Percentiles rank a stretch among this genome's conserved stretches.
phyloP scores from a whole-genome alignment of 2,113 vertebrate genomes.

The Oryzias javanicus region DNA sequence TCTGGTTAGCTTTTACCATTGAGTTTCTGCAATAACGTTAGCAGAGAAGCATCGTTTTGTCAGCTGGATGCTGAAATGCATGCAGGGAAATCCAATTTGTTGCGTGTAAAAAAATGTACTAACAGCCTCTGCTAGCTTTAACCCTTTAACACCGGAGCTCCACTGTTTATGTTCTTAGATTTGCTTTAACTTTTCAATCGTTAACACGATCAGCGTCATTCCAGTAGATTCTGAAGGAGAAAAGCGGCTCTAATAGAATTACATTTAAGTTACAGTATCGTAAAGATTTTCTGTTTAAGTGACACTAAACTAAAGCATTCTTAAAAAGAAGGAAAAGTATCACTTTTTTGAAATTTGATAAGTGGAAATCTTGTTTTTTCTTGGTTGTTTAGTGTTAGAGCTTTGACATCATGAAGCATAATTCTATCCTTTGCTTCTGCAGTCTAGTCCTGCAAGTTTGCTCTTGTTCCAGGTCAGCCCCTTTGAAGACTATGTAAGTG shows the following conservation, averaged over 20 bases:
- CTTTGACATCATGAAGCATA: slow-evolving; percentile 39
- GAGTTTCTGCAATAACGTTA: slow-evolving; percentile 6
- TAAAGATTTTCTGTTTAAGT: slow-evolving; percentile 63
- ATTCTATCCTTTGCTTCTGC: slow-evolving; percentile 41
- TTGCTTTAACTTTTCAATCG: too few relatives aligned
- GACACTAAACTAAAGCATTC: slow-evolving; percentile 39
- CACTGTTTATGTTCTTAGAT: too few relatives aligned
- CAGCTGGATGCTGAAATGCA: slow-evolving; percentile 7
- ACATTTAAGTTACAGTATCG: too few relatives aligned
- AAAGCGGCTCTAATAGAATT: too few relatives aligned
- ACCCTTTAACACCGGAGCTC: too few relatives aligned
- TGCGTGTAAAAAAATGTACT: neutral
- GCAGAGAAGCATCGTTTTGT: slow-evolving; percentile 24
- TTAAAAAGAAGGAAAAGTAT: slow-evolving; percentile 11
- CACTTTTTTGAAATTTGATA: too few relatives aligned
- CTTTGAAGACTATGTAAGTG: slow-evolving; percentile 59
- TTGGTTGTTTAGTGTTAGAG: neutral
- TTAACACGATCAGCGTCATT: too few relatives aligned
- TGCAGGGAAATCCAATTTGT: slow-evolving; percentile 8
- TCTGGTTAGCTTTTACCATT: slow-evolving; percentile 24
- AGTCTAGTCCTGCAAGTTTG: slow-evolving; percentile 43
- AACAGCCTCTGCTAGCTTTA: too few relatives aligned
- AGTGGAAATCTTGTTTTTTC: neutral
- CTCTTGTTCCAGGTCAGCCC: slow-evolving; percentile 59
- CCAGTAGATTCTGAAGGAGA: too few relatives aligned